phyloP scores from a whole-genome alignment of 2,888 invertebrate species.

The Hemithea aestivaria region DNA sequence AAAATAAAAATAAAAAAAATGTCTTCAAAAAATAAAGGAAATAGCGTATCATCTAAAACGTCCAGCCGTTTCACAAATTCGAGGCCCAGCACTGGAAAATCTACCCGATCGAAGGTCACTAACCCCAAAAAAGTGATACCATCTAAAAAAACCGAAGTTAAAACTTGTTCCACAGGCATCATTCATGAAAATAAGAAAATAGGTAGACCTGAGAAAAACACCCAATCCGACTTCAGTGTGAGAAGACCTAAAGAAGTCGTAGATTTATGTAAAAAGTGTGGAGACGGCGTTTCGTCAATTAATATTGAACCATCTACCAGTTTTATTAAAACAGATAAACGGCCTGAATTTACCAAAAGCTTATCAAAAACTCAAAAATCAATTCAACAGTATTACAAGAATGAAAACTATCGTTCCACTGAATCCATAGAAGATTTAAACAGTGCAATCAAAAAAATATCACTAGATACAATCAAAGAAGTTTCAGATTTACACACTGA shows the following conservation, averaged over 20 bases:
- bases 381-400: slow-evolving; percentile 58
- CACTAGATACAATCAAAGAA: slow-evolving; percentile 57
- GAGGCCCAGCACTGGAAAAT: slow-evolving; percentile 21
- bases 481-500: slow-evolving; percentile 40
- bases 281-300: slow-evolving; percentile 34
- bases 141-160: slow-evolving; percentile 43
- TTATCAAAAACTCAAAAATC: slow-evolving; percentile 21
- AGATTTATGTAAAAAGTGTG: slow-evolving; percentile 47
- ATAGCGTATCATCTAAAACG: slow-evolving; percentile 17
- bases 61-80: slow-evolving; percentile 17
- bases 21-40: slow-evolving; percentile 8
- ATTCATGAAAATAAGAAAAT: slow-evolving; percentile 22
- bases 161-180: slow-evolving; percentile 45
- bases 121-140: slow-evolving; percentile 43
- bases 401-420: slow-evolving; percentile 53
- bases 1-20: slow-evolving; percentile 6
- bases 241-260: slow-evolving; percentile 22
- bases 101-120: slow-evolving; percentile 21
- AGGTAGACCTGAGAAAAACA: slow-evolving; percentile 43
- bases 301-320: not conserved
- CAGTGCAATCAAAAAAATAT: slow-evolving; percentile 33
- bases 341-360: slow-evolving; percentile 5
- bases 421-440: slow-evolving; percentile 43
- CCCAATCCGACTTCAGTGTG: slow-evolving; percentile 51
- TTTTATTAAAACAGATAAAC: not conserved